Percentiles rank a stretch among this genome's conserved stretches.
Evolutionary conservation across 2,888 invertebrate species (phyloP).

Genomic region (Mythimna lalbum): DNA sequence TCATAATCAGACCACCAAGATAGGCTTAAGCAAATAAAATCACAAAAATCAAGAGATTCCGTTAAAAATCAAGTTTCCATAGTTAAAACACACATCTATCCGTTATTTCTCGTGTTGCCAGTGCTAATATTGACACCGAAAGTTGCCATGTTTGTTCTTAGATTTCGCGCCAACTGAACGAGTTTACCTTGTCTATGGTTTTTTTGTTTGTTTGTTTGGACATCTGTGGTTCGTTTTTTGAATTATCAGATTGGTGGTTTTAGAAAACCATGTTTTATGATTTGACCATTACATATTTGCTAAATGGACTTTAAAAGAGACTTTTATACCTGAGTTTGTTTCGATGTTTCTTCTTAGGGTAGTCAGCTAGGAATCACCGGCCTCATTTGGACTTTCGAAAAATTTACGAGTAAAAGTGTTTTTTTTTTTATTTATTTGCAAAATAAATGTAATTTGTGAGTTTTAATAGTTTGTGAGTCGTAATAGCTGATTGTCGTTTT

Average conservation of each 20-base stretch:
- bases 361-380: too few relatives aligned
- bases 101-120: constrained; percentile 53
- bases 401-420: too few relatives aligned
- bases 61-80: constrained; percentile 54
- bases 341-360: too few relatives aligned
- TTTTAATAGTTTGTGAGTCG: too few relatives aligned
- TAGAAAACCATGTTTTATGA: background rate
- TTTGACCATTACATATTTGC: too few relatives aligned
- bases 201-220: constrained; percentile 48
- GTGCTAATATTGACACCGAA: constrained; percentile 61
- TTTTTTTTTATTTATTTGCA: too few relatives aligned
- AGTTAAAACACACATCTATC: constrained; percentile 34
- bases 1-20: constrained; percentile 49
- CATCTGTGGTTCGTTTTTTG: constrained; percentile 44
- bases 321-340: too few relatives aligned
- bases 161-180: constrained; percentile 65
- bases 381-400: too few relatives aligned
- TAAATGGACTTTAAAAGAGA: too few relatives aligned
- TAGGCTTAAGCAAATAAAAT: constrained; percentile 17
- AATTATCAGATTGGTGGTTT: constrained; percentile 30
- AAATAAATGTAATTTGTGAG: too few relatives aligned
- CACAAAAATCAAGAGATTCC: constrained; percentile 34
- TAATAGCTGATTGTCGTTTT: too few relatives aligned
- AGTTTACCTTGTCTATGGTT: constrained; percentile 55
- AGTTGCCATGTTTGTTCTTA: constrained; percentile 62